Conservation (phyloP, 1,140 invertebrate genomes). For the Drosophila paulistorum region DNA sequence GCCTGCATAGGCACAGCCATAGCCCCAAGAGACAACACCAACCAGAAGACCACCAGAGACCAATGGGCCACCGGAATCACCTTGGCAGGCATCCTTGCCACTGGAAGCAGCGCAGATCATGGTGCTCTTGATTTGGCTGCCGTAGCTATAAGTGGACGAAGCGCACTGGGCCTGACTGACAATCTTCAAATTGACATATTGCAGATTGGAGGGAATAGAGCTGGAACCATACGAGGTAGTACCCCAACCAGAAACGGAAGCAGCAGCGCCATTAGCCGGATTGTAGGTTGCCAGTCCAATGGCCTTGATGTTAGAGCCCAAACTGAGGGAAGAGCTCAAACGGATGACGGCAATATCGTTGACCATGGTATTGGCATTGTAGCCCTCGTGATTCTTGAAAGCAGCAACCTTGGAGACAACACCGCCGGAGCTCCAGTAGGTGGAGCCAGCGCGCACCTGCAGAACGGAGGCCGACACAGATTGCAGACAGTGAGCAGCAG, state of each 20-base stretch:
- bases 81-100: constrained; percentile 74
- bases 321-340: background rate
- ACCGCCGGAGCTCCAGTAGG: background rate
- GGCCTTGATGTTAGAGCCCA: background rate
- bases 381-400: background rate
- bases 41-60: constrained; percentile 48
- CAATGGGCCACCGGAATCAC: constrained; percentile 84
- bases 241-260: constrained; percentile 1
- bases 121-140: background rate
- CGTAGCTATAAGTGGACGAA: background rate
- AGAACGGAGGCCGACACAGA: background rate
- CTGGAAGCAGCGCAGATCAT: constrained; percentile 1
- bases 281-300: background rate
- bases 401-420: background rate
- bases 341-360: constrained; percentile 8
- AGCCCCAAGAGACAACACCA: constrained; percentile 1
- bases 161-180: background rate
- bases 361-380: constrained; percentile 9
- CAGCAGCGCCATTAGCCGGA: constrained; percentile 3
- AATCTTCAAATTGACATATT: background rate
- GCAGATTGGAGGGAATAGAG: background rate
- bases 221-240: background rate
- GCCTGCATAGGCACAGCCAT: background rate
- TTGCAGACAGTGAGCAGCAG: constrained; percentile 4
- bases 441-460: background rate